phyloP scores from a whole-genome alignment of 2,113 vertebrate species.

The rat (Rattus norvegicus) region DNA sequence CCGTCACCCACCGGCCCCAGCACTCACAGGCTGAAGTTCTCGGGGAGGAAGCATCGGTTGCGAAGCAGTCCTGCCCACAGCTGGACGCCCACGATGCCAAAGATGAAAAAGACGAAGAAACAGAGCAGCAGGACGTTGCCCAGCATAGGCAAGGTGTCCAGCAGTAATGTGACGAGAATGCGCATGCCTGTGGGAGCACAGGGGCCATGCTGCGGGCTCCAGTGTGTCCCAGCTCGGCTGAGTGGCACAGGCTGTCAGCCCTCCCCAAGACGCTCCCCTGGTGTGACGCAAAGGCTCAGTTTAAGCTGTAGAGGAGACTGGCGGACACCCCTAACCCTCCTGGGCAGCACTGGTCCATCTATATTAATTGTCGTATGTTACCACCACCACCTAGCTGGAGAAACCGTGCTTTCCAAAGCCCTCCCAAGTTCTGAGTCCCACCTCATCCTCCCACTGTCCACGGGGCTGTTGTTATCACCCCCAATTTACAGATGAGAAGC shows the following conservation, averaged over 20 bases:
- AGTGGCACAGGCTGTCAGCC: neutral
- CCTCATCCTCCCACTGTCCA: neutral
- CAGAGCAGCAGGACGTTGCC: conserved; percentile 93
- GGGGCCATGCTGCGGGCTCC: conserved; percentile 66
- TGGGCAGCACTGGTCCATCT: neutral
- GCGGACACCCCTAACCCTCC: neutral
- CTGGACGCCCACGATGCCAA: conserved; percentile 93
- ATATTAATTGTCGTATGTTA: neutral
- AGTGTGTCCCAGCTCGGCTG: conserved; percentile 45
- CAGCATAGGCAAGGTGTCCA: conserved; percentile 95
- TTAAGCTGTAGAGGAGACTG: conserved; percentile 18
- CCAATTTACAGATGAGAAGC: conserved; percentile 24
- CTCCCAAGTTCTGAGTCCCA: neutral
- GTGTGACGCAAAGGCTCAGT: neutral
- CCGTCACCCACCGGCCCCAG: neutral
- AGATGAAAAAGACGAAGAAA: conserved; percentile 96
- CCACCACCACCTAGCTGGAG: neutral
- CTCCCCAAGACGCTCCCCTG: neutral
- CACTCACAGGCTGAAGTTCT: conserved; percentile 98
- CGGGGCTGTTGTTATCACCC: neutral
- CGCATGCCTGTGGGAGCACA: conserved; percentile 90
- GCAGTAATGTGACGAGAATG: conserved; percentile 92
- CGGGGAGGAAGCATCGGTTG: conserved; percentile 94
- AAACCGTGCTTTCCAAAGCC: neutral
- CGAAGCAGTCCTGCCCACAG: conserved; percentile 93